Base-by-base conservation (phyloP, 2,888 invertebrate genomes). In the Desoria tigrina region DNA sequence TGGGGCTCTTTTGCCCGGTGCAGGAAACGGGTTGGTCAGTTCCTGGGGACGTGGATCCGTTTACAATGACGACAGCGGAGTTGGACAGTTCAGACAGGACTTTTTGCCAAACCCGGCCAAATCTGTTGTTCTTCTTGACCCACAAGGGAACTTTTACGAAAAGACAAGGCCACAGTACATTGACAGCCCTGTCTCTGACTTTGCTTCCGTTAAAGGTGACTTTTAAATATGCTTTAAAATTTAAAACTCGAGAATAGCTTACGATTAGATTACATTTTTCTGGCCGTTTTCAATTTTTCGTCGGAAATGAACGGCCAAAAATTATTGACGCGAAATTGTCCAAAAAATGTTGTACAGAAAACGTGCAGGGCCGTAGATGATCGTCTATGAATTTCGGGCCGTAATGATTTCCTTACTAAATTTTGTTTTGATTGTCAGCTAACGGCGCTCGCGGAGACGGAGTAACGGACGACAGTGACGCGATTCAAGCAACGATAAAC, bases 121-220 rank as follows among this genome's bases (percentile, higher is more conserved):
- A 26, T 54, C 63, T 45, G 32, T 61, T 6, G 62, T 42, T 37
- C 69, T 74, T 32, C 58, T 74, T 18, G 72, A 73, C 14, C 42
- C 50, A 1, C 56, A 68, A 56, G 74, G 74, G 27, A 61, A 58
- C 50, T 74, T 74, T 24, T 73, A 69, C 37, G 63, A 66, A 54
- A 69, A 65, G 45, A 54, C 66, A 23, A 64, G 74, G 24, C 74
- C 72, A 14, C 74, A 74, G 49, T 74, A 74, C 57, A 71, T 69
- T 65, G 28, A 28, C 2, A 24, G 58, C 4, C 18, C 32, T 11
- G 68, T 51, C 26, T 50, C 21, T 42, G 69, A 72, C 24, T 72
- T 74, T 54, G 67, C 61, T 11, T 63, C 63, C 23, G 72, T 74
- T 18, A 66, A 65, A 42, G 74, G 72, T 74, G 63, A 18, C 16